Conservation (phyloP, 1,140 invertebrate genomes). For the Cotesia vestalis region DNA sequence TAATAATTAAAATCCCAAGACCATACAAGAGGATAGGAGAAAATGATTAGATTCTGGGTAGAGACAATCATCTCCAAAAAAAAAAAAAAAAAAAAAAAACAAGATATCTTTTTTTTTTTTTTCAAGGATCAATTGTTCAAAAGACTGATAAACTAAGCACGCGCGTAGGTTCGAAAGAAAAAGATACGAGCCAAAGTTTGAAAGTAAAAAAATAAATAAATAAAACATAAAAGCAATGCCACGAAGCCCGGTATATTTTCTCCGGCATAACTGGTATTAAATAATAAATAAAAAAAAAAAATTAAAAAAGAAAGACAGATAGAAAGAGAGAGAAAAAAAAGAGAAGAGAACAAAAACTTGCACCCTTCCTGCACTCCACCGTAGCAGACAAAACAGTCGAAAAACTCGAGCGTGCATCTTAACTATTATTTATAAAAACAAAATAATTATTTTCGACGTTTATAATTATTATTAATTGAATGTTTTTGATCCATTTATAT, state of each 20-base stretch:
- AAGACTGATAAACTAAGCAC: too few species aligned
- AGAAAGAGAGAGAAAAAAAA: conserved; percentile 42
- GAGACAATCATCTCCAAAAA: background rate
- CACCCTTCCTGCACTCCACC: conserved; percentile 47
- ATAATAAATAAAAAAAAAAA: conserved; percentile 34
- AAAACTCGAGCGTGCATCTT: conserved; percentile 49
- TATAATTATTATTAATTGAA: conserved; percentile 7
- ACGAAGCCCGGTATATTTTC: conserved; percentile 36
- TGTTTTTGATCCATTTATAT: conserved; percentile 10
- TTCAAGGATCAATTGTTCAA: background rate
- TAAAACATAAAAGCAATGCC: conserved; percentile 41
- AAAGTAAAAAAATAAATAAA: conserved; percentile 42
- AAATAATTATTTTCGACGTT: too few species aligned
- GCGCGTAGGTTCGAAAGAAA: conserved; percentile 5
- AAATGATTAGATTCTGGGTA: background rate
- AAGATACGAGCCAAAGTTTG: conserved; percentile 42
- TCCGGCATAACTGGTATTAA: conserved; percentile 27
- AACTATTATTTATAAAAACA: conserved; percentile 43
- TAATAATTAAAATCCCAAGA: conserved; percentile 21
- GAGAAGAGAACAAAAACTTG: conserved; percentile 33
- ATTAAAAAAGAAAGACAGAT: conserved; percentile 37
- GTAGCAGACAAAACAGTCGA: conserved; percentile 49
- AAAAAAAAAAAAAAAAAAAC: background rate
- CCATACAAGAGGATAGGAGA: conserved; percentile 24
- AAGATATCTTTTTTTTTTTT: background rate